These are phyloP conservation scores for Tanaodytes sp. DNA, from an alignment of 2,888 invertebrate species.

Conservation along the genomic window DNA sequence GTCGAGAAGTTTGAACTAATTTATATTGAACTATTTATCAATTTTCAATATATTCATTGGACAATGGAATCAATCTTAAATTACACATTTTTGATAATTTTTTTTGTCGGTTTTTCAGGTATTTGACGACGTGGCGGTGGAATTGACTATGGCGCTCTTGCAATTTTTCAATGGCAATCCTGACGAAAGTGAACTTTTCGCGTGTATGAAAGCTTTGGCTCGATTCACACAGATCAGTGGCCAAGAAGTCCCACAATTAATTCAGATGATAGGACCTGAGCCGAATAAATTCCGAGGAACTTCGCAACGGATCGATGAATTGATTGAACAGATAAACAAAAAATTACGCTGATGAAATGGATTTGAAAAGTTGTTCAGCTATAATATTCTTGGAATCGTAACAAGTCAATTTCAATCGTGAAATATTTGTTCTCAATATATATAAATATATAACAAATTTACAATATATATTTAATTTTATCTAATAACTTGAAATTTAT, in stretches of 20 bases:
- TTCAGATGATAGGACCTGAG: constrained; percentile 92
- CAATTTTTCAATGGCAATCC: constrained; percentile 89
- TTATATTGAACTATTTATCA: no score
- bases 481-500: no score
- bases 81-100: no score
- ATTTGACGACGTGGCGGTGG: constrained; percentile 94
- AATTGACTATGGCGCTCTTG: constrained; percentile 90
- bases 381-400: no score
- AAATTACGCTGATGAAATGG: constrained; percentile 74
- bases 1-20: no score
- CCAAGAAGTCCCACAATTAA: constrained; percentile 89
- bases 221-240: constrained; percentile 82
- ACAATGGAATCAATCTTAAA: no score
- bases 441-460: no score
- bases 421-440: no score
- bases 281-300: constrained; percentile 87
- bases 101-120: constrained; percentile 84
- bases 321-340: constrained; percentile 83
- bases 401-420: no score
- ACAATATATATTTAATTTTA: no score
- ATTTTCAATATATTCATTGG: no score
- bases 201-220: constrained; percentile 85
- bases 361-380: no score
- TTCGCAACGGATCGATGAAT: constrained; percentile 85
- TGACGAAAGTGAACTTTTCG: constrained; percentile 84